Evolutionary conservation across 1,140 invertebrate genomes (phyloP).

Genomic region (Arion vulgaris): DNA sequence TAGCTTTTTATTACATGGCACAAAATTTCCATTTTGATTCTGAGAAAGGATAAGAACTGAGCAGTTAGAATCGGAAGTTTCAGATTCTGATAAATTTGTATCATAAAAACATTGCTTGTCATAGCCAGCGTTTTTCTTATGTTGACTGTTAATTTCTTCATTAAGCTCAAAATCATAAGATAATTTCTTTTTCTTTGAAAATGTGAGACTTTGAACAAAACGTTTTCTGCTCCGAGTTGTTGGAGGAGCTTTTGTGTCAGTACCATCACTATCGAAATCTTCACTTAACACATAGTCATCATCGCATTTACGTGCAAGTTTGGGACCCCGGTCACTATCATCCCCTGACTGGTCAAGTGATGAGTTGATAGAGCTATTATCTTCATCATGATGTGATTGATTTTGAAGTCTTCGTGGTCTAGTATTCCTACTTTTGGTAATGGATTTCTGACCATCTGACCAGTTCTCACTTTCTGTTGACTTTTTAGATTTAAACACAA

Average conservation of each 20-base stretch:
- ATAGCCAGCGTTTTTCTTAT: neutral
- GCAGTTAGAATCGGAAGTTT: neutral
- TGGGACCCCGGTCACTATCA: neutral
- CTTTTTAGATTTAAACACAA: conserved; percentile 4
- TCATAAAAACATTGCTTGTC: neutral
- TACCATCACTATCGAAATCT: conserved; percentile 1
- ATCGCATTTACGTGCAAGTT: neutral
- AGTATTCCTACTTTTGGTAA: neutral
- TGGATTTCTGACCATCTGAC: neutral
- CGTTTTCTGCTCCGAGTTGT: conserved; percentile 24
- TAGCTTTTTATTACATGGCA: neutral
- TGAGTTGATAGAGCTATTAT: neutral
- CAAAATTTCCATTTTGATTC: neutral
- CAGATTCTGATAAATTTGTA: neutral
- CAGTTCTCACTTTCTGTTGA: neutral
- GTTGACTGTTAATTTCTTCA: neutral
- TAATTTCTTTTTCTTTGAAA: neutral
- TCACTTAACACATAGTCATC: conserved; percentile 38
- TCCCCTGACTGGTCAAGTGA: neutral
- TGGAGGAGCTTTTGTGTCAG: neutral
- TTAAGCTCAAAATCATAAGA: neutral
- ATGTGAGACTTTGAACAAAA: neutral
- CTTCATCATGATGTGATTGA: neutral
- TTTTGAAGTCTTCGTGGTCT: neutral
- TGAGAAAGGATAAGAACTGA: neutral